Percentiles rank a stretch among this genome's conserved stretches.
Evolutionary conservation across 1,140 invertebrate species (phyloP).

Genomic region (Zaprionus ornatus): DNA sequence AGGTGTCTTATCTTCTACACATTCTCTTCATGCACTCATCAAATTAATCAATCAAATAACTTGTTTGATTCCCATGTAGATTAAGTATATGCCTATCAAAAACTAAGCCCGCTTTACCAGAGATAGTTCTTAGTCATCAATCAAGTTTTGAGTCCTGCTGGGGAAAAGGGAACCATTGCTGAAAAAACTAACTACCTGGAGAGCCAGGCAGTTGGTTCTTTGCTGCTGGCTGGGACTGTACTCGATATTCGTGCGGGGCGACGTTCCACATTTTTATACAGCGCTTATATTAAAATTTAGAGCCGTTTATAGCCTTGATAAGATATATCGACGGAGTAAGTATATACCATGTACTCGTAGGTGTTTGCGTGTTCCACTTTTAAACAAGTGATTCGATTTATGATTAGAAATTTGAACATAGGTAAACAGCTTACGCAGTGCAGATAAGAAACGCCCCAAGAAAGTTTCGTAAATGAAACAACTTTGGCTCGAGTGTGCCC

Average conservation of each 20-base stretch:
- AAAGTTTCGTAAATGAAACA: not conserved
- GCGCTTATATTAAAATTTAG: conserved; percentile 72
- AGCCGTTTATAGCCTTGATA: conserved; percentile 61
- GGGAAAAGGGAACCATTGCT: not conserved
- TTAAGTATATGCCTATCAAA: not conserved
- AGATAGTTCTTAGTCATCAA: not conserved
- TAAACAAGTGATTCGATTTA: conserved; percentile 74
- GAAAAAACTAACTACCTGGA: not conserved
- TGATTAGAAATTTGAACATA: conserved; percentile 71
- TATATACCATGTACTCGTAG: conserved; percentile 32
- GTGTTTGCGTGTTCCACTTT: conserved; percentile 62
- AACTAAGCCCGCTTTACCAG: not conserved
- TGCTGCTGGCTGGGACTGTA: conserved; percentile 39
- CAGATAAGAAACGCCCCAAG: conserved; percentile 35
- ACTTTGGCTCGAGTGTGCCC: not conserved
- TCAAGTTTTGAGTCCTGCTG: not conserved
- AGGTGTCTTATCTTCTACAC: not conserved
- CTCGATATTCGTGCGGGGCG: conserved; percentile 10
- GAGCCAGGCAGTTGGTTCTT: not conserved
- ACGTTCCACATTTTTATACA: conserved; percentile 53
- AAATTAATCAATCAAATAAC: not conserved
- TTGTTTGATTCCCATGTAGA: not conserved
- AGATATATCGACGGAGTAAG: conserved; percentile 53
- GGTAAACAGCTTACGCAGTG: conserved; percentile 63
- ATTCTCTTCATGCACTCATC: not conserved